Evolutionary conservation across 2,113 vertebrate species (phyloP), one percentile per base, ranked within the genome.

Genomic region (Chloroceryle aenea): DNA sequence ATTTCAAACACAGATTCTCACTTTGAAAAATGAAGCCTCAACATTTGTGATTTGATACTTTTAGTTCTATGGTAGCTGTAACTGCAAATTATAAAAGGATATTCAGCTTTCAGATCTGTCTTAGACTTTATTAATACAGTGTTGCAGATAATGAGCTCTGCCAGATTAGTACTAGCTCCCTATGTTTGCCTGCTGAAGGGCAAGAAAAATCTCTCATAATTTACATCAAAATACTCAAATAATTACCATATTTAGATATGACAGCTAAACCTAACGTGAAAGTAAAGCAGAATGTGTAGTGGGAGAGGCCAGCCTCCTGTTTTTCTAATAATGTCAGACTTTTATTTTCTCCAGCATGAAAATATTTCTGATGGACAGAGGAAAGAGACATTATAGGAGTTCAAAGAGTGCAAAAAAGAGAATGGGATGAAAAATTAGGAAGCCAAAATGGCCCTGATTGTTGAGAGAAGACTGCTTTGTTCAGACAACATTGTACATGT

Each of bases 111-210:
- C 56, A 73, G n/a, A 30, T 74, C 59, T 73, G 22, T 16, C 47
- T 84, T 58, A 53, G 66, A n/a, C 56, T 79, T 59, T 86, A 66
- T 91, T 90, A 94, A 89, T 89, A 63, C 38, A 62, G 19, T 29
- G 48, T 76, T 59, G 45, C 66, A 90, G 93, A 91, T 93, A 95
- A 95, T 80, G 73, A 94, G 26, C 23, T 48, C 86, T 97, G 71
- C 90, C 69, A 96, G 53, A 91, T 78, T 36, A 79, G 85, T 85
- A 19, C 56, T 67, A 61, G 45, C 27, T 96, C 79, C 42, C 52
- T 80, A 11, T 36, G 40, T 72, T 92, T 93, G 66, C 45, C 67
- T 18, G 18, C 72, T 89, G 80, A 90, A 87, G n/a, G 71, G 75
- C n/a, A 40, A 95, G 53, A 92, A 92, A 85, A 77, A 68, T 81